Base-by-base conservation (phyloP, 2,888 invertebrate species). In the Drosophila mulleri region DNA sequence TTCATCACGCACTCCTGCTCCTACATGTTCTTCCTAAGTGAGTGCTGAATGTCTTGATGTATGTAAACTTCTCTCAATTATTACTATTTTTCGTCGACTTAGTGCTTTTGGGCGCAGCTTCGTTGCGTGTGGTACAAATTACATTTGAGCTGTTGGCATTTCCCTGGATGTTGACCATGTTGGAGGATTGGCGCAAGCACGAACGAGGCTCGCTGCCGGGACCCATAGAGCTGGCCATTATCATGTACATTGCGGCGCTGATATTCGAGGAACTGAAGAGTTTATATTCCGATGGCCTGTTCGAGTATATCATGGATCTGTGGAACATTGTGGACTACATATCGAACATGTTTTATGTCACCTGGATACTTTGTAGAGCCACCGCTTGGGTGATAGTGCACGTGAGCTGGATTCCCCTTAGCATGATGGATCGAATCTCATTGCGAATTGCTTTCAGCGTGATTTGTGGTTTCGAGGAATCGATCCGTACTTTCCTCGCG, bases 311-410 rank as follows among this genome's bases (percentile, higher is more conserved):
- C 50, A 96, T 96, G 80, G 99, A 99, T 93, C 95, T 99, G 77
- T 99, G 99, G 99, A 99, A 99, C 92, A 98, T 99, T 72, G 96
- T 99, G 6, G 99, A 99, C 93, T 99, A 99, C 92, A 96, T 98
- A 86, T 99, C 99, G 9, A 99, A 99, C 92, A 95, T 97, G 84
- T 97, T 99, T 88, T 99, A 99, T 92, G 96, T 99, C 26, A 96
- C 97, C 47, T 99, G 99, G 95, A 96, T 99, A 78, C 95, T 96
- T 64, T 94, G 99, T 80, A 94, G 99, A 76, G 94, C 97, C 62
- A 96, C 98, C 0, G 96, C 99, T 16, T 98, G 97, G 95, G 95
- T 96, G 84, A 95, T 96, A 63, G 97, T 97, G 29, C 97, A 97
- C 96, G 99, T 98, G 94, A 93, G 93, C 82, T 7, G 3, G n/a